These are phyloP conservation scores for Pristis pectinata DNA, from an alignment of 2,797 vertebrate genomes.

Conservation along the genomic window DNA sequence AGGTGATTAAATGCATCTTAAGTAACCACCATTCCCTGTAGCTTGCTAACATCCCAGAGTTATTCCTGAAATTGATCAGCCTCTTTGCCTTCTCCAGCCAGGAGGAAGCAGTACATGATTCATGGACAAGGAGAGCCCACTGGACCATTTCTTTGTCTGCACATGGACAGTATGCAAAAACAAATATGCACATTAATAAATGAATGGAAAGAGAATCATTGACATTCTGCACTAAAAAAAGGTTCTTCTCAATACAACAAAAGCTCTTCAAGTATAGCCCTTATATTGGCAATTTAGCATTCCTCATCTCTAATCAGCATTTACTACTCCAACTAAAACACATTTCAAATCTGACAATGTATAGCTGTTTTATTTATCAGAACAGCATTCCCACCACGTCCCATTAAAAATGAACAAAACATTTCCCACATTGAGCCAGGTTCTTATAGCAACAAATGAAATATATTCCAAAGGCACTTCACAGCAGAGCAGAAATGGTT, in stretches of 20 bases:
- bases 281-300: neutral
- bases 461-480: neutral
- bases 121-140: neutral
- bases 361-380: neutral
- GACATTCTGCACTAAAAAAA: neutral
- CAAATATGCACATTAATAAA: neutral
- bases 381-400: neutral
- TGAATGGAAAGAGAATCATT: neutral
- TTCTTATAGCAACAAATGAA: neutral
- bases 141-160: neutral
- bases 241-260: neutral
- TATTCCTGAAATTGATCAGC: neutral
- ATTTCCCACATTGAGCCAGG: neutral
- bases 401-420: neutral
- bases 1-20: neutral
- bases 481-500: neutral
- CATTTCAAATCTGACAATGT: neutral
- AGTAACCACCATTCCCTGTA: neutral
- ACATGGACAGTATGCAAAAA: neutral
- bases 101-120: neutral
- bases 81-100: neutral
- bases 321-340: neutral
- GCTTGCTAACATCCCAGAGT: neutral
- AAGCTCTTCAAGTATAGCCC: neutral
- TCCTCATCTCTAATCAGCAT: neutral